Evolutionary conservation across 2,797 vertebrate genomes (phyloP), one percentile per base, ranked within the genome.

Genomic region (Neosilurus mollespiculum): DNA sequence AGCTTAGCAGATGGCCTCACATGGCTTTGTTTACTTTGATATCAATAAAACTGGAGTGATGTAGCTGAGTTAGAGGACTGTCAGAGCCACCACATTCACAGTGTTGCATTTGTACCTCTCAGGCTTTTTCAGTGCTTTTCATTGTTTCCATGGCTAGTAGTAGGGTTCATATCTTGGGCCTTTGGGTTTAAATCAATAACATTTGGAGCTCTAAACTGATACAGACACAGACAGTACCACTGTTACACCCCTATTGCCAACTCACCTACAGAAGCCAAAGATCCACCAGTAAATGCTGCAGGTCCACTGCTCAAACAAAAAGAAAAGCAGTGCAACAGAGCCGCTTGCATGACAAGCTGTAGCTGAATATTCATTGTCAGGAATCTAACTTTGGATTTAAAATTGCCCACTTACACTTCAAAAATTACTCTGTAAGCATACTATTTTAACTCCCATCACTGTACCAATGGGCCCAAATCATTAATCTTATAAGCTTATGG

Each of bases 211-310:
- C 51, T 54, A 53, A 72, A 72, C 49, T 53, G 20, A 70, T 49
- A 49, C 9, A 51, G 71, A 73, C 10, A 75, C 51, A 59, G 56
- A 43, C 8, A 43, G 12, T 7, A 9, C 16, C 53, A 58, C 2
- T 54, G 22, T 43, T 24, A n/a, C 20, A 43, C 22, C 59, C 9
- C 53, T 22, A 20, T n/a, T 34, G 18, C 51, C 26, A 10, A 94
- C 95, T 92, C 89, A 96, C 95, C 95, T 96, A 93, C 95, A 96
- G 79, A 94, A 90, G 80, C 88, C 92, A 89, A 96, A 86, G 89
- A 96, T 95, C 95, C 95, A 94, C 95, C 95, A 96, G 93, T 95
- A 96, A 86, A 95, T 88, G 87, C 88, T 88, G 90, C 94, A 95
- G 53, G 91, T 87, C 95, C 95, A 96, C 88, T 94, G 94, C 90